These are phyloP conservation scores for Leucosticte australis DNA, from an alignment of 2,113 vertebrate genomes.

Conservation along the genomic window DNA sequence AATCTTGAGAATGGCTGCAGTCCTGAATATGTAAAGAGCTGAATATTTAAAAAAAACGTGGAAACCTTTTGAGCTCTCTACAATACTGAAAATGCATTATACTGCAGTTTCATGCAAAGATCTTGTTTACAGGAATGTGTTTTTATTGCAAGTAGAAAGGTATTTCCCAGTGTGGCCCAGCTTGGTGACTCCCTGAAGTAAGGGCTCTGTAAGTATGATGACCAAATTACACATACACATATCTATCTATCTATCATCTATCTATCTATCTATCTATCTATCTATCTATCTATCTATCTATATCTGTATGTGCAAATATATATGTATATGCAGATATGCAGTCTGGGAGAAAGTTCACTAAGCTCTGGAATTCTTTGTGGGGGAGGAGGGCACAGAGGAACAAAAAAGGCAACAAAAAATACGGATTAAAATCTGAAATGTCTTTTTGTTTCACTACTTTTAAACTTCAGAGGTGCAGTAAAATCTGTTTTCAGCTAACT, in stretches of 20 bases:
- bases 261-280: too few relatives aligned
- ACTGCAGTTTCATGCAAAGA: neutral
- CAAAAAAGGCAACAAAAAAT: neutral
- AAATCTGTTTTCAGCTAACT: neutral
- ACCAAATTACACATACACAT: neutral
- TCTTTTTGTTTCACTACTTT: neutral
- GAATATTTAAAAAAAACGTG: neutral
- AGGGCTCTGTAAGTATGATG: neutral
- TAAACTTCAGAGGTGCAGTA: neutral
- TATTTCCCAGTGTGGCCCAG: neutral
- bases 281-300: too few relatives aligned
- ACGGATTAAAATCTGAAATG: neutral
- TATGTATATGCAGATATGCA: neutral
- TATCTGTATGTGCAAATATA: neutral
- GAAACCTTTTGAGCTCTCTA: neutral
- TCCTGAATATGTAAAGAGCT: neutral
- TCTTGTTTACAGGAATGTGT: neutral
- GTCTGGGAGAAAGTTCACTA: neutral
- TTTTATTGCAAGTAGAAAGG: neutral
- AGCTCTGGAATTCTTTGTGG: neutral
- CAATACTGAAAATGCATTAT: neutral
- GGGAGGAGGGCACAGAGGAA: neutral
- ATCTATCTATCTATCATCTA: too few relatives aligned
- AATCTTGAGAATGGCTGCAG: neutral
- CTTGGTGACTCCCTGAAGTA: neutral